phyloP scores from a whole-genome alignment of 1,140 invertebrate species.

The Brachionus calyciflorus region DNA sequence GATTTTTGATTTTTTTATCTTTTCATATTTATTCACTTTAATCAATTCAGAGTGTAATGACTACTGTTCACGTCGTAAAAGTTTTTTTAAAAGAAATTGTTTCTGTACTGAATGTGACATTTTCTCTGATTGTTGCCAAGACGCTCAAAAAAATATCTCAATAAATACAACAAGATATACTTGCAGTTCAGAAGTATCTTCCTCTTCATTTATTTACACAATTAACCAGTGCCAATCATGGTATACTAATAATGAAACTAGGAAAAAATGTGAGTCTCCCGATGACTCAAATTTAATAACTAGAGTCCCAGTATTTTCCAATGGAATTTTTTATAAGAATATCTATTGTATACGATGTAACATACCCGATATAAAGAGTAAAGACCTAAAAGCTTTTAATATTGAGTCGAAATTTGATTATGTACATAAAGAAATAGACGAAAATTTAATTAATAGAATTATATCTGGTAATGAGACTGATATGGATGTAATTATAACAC shows the following conservation, averaged over 20 bases:
- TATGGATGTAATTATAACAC: background rate
- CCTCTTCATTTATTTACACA: background rate
- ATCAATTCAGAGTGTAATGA: background rate
- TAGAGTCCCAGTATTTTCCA: background rate
- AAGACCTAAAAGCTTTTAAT: background rate
- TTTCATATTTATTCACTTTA: background rate
- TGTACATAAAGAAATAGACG: background rate
- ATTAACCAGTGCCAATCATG: background rate
- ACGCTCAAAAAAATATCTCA: background rate
- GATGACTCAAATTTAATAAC: background rate
- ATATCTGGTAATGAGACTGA: constrained; percentile 1
- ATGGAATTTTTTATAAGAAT: background rate
- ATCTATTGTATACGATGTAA: constrained; percentile 5
- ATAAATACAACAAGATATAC: background rate
- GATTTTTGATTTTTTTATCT: background rate
- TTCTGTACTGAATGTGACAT: constrained; percentile 3
- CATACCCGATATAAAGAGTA: background rate
- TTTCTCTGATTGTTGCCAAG: constrained; percentile 4
- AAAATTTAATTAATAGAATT: background rate
- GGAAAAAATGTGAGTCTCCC: background rate
- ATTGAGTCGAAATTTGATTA: background rate
- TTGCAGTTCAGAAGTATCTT: background rate
- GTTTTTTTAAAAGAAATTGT: background rate
- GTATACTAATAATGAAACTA: background rate
- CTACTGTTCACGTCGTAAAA: background rate